These are phyloP conservation scores for Oasisia sp. DNA, from an alignment of 2,888 invertebrate genomes.

Conservation along the genomic window DNA sequence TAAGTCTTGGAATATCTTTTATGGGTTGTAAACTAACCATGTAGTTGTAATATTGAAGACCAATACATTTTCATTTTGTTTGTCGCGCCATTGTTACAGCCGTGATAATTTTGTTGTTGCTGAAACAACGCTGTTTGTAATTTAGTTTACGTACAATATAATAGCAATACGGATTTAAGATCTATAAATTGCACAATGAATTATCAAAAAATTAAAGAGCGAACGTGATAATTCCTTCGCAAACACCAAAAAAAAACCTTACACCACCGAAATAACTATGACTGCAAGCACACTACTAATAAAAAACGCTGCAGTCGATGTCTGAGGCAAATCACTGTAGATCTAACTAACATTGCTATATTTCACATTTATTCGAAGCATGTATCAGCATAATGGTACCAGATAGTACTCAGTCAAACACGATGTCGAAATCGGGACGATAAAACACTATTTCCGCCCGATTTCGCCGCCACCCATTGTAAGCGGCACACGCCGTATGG, in stretches of 20 bases:
- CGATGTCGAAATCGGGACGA: neutral
- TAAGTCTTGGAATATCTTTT: neutral
- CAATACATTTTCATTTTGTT: neutral
- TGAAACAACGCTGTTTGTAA: neutral
- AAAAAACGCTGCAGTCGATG: neutral
- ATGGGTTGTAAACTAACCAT: too few relatives aligned
- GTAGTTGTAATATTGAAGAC: neutral
- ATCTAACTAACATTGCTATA: neutral
- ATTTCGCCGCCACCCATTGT: neutral
- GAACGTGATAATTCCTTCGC: too few relatives aligned
- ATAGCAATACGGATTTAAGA: neutral
- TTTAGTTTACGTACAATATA: neutral
- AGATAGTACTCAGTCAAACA: neutral
- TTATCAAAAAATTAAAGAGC: too few relatives aligned
- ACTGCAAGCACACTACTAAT: neutral
- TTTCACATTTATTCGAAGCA: too few relatives aligned
- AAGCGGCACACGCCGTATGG: neutral
- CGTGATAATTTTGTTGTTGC: neutral
- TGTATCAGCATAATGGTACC: neutral
- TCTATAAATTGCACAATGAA: neutral
- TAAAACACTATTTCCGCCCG: constrained; percentile 10
- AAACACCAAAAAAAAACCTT: too few relatives aligned
- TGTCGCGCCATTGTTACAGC: neutral
- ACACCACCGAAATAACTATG: too few relatives aligned
- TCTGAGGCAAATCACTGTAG: neutral